These are phyloP conservation scores for Numenius phaeopus DNA, from an alignment of 2,797 vertebrate species.

Conservation along the genomic window DNA sequence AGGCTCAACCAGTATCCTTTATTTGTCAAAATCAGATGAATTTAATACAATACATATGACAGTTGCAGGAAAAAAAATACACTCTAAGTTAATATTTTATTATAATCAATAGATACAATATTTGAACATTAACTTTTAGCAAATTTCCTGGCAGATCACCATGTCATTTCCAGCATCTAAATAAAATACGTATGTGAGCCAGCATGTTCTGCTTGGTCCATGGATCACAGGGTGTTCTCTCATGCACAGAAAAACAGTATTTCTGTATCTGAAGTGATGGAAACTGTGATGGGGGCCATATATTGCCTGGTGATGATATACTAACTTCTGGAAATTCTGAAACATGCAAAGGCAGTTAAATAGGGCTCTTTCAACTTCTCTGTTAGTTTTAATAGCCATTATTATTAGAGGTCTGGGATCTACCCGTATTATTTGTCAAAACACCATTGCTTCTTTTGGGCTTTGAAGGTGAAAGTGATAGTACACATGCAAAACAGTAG, in stretches of 20 bases:
- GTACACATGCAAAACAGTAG: background rate
- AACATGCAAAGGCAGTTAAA: background rate
- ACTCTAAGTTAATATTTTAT: background rate
- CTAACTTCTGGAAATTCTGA: background rate
- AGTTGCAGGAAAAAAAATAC: background rate
- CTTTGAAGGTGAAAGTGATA: background rate
- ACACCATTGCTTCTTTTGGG: background rate
- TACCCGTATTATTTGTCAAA: background rate
- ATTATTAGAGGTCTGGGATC: background rate
- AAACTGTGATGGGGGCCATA: background rate
- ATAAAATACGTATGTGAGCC: background rate
- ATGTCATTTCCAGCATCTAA: background rate
- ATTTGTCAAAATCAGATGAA: background rate
- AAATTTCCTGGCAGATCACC: background rate
- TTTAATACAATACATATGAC: background rate
- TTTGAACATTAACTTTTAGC: background rate
- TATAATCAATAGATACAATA: background rate
- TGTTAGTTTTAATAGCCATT: background rate
- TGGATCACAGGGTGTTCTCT: background rate
- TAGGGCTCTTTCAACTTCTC: background rate
- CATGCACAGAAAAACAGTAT: background rate
- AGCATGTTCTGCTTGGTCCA: background rate
- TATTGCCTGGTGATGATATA: background rate
- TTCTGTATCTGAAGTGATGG: background rate
- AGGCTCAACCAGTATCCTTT: background rate